Conservation (phyloP, 2,113 vertebrate genomes). For the Colossoma macropomum region DNA sequence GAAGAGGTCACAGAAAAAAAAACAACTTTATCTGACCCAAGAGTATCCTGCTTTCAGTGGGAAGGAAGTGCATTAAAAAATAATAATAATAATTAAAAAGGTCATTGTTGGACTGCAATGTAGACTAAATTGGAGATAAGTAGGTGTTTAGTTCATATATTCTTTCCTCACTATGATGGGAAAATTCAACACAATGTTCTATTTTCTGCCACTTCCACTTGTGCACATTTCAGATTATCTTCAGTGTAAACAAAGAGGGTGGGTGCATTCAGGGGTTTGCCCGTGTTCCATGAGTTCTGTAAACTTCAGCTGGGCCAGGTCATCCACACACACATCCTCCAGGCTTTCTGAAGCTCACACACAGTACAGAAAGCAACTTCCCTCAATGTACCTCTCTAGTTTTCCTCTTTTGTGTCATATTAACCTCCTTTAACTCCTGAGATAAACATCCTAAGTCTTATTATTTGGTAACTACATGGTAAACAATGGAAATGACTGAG, state of each 20-base stretch:
- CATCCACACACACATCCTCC: neutral
- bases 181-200: conserved; percentile 52
- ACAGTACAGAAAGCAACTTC: no score
- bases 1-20: neutral
- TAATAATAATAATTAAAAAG: no score
- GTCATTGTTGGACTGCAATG: conserved; percentile 39
- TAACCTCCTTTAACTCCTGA: neutral
- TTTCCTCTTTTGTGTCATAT: no score
- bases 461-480: neutral
- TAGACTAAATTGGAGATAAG: conserved; percentile 50
- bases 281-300: neutral
- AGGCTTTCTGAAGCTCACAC: neutral
- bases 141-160: conserved; percentile 48
- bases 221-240: conserved; percentile 34
- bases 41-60: conserved; percentile 1
- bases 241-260: conserved; percentile 50
- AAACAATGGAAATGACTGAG: no score
- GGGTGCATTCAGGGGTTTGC: neutral
- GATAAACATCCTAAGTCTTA: neutral
- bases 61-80: conserved; percentile 46
- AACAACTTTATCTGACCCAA: neutral
- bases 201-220: conserved; percentile 38
- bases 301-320: conserved; percentile 7
- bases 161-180: conserved; percentile 39
- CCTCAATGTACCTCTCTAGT: no score